Evolutionary conservation across 2,888 invertebrate genomes (phyloP).

Genomic region (Synanthedon formicaeformis): DNA sequence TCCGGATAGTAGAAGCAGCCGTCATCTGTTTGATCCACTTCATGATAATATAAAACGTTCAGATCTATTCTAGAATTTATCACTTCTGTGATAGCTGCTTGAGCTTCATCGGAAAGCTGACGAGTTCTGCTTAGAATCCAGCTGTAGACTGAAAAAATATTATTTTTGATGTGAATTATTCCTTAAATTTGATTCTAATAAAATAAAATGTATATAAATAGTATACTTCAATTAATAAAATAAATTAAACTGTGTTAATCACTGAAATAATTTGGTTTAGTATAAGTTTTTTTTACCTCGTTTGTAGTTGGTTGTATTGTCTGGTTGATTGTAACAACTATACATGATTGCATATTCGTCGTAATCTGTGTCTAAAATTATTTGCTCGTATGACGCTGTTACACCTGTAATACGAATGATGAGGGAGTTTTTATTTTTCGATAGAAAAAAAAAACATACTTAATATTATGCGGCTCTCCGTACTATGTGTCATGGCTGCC

Average conservation of each 20-base stretch:
- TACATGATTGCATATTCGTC: conserved; percentile 73
- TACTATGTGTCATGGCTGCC: too few species aligned
- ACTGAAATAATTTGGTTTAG: too few species aligned
- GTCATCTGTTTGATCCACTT: conserved; percentile 21
- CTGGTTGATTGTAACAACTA: conserved; percentile 65
- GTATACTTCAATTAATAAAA: too few species aligned
- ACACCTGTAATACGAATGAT: conserved; percentile 15
- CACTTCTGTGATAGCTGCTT: conserved; percentile 21
- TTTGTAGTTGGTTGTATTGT: conserved; percentile 28
- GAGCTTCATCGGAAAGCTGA: conserved; percentile 14
- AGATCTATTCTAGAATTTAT: conserved; percentile 25
- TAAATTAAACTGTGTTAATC: too few species aligned
- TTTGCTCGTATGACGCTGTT: conserved; percentile 25
- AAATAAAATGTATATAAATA: too few species aligned
- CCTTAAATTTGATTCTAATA: too few species aligned
- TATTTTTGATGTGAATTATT: background rate
- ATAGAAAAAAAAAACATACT: too few species aligned
- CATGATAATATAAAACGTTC: conserved; percentile 24
- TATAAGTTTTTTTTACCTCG: conserved; percentile 36
- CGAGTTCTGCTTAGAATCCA: conserved; percentile 48
- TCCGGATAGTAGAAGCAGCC: conserved; percentile 38
- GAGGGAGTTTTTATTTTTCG: too few species aligned
- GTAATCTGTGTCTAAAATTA: conserved; percentile 76
- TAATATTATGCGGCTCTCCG: too few species aligned
- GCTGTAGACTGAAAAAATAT: conserved; percentile 36